Evolutionary conservation across 2,113 vertebrate genomes (phyloP).

Genomic region (Lepus europaeus): DNA sequence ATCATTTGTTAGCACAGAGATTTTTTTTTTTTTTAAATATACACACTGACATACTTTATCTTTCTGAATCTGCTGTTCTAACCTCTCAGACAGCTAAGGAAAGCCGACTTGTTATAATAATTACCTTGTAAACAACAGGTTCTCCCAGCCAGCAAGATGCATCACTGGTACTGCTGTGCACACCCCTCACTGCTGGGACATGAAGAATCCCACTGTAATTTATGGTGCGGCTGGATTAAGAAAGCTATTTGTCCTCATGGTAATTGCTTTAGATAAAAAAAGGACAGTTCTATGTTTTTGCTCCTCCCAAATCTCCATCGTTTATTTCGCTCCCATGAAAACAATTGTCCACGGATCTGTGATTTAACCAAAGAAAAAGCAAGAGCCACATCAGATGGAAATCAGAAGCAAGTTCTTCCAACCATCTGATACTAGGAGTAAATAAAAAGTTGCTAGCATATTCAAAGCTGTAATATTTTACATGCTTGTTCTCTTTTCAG

Average conservation of each 20-base stretch:
- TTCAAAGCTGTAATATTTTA: conserved; percentile 29
- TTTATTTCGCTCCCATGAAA: conserved; percentile 54
- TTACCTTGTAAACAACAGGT: conserved; percentile 52
- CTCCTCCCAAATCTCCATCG: conserved; percentile 45
- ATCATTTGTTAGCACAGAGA: conserved; percentile 53
- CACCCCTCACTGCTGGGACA: not conserved
- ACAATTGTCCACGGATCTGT: conserved; percentile 37
- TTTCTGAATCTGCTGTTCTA: conserved; percentile 66
- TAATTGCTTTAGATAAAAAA: conserved; percentile 64
- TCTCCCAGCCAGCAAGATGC: conserved; percentile 27
- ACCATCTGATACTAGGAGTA: conserved; percentile 59
- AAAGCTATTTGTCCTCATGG: conserved; percentile 71
- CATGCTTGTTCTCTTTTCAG: conserved; percentile 46
- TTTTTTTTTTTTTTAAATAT: conserved; percentile 42
- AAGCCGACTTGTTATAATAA: conserved; percentile 53
- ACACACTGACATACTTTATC: conserved; percentile 47
- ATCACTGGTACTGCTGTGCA: not conserved
- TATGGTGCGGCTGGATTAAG: conserved; percentile 82
- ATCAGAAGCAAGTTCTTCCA: conserved; percentile 61
- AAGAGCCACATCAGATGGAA: conserved; percentile 21
- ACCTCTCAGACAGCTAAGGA: conserved; percentile 24
- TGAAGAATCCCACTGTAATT: conserved; percentile 62
- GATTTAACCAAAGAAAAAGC: conserved; percentile 23
- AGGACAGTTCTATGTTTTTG: conserved; percentile 58
- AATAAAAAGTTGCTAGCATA: conserved; percentile 58